Evolutionary conservation across 1,140 invertebrate genomes (phyloP).

Genomic region (Laupala kohalensis): DNA sequence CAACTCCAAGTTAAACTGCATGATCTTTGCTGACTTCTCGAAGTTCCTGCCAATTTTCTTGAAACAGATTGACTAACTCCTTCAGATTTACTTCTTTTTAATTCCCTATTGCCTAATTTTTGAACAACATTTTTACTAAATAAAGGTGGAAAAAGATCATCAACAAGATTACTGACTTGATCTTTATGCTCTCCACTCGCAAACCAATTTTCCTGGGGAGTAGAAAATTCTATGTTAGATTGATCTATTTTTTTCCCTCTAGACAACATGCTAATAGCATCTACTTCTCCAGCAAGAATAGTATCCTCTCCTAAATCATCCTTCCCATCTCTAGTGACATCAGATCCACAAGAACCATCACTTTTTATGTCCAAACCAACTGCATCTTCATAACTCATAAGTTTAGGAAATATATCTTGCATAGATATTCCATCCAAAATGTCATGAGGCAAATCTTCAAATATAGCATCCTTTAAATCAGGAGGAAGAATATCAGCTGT

Average conservation of each 20-base stretch:
- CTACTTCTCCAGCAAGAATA: constrained; percentile 26
- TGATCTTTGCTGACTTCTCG: constrained; percentile 42
- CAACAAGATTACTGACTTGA: constrained; percentile 40
- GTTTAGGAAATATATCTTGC: constrained; percentile 53
- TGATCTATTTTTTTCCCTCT: constrained; percentile 4
- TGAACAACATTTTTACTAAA: background rate
- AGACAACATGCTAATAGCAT: constrained; percentile 10
- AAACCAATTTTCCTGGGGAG: constrained; percentile 28
- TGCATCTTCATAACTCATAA: constrained; percentile 44
- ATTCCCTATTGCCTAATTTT: constrained; percentile 27
- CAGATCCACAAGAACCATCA: constrained; percentile 35
- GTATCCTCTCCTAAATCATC: constrained; percentile 20
- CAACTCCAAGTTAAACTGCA: constrained; percentile 53
- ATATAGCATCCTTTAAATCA: constrained; percentile 69
- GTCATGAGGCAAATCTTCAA: constrained; percentile 67
- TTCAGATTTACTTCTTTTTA: constrained; percentile 48
- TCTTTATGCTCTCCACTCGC: constrained; percentile 34
- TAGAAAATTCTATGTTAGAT: constrained; percentile 19
- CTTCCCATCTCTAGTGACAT: constrained; percentile 26
- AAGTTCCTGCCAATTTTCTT: constrained; percentile 33
- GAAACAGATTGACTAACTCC: constrained; percentile 36
- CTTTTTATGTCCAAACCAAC: constrained; percentile 41
- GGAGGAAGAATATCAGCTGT: constrained; percentile 61
- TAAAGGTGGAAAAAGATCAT: constrained; percentile 35
- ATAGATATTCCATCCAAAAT: constrained; percentile 67